Conservation (phyloP, 64 coral and sea anemone species). For the Montipora capricornis region DNA sequence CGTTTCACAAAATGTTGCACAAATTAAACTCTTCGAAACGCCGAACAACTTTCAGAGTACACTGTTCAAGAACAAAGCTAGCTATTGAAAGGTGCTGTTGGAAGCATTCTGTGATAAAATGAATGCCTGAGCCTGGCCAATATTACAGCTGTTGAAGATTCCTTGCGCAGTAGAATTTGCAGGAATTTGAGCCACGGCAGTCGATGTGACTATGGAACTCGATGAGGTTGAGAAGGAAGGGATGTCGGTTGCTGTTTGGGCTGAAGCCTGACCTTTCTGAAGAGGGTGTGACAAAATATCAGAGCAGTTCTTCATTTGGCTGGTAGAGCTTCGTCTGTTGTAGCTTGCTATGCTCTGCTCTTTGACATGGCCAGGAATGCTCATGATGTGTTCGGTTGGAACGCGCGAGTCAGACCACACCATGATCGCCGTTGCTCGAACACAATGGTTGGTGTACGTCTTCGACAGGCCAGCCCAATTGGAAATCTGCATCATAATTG, state of each 20-base stretch:
- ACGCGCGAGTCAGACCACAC: conserved; percentile 8
- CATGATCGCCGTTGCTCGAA: background rate
- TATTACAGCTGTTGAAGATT: background rate
- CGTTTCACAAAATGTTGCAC: no score
- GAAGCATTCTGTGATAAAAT: background rate
- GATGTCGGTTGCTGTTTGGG: background rate
- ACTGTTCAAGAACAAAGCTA: no score
- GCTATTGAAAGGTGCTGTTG: background rate
- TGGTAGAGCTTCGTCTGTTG: background rate
- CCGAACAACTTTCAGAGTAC: no score
- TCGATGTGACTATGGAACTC: background rate
- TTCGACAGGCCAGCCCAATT: background rate
- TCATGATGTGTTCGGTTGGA: background rate
- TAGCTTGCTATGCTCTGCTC: conserved; percentile 11
- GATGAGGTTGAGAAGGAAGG: background rate
- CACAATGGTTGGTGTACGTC: background rate
- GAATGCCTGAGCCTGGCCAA: background rate
- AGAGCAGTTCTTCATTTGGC: background rate
- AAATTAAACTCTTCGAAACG: no score
- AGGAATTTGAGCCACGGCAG: background rate
- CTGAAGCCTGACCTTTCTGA: background rate
- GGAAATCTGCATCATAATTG: background rate
- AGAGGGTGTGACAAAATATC: background rate
- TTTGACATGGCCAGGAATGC: conserved; percentile 1
- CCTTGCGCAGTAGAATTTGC: background rate